Conservation (phyloP, 1,140 invertebrate species). For the Caerostris darwini region DNA sequence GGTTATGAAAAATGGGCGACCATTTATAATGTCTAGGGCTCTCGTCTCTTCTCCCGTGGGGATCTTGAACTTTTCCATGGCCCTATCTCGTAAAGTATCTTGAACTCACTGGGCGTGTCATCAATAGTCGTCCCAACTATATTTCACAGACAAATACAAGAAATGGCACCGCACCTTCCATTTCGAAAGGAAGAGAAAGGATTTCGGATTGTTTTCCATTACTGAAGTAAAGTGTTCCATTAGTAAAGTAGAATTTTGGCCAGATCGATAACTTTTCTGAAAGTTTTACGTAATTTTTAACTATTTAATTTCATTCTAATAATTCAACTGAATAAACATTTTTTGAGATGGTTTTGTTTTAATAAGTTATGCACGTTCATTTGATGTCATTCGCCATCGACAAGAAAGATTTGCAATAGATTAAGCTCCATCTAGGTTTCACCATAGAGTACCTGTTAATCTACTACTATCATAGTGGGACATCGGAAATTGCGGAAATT, state of each 20-base stretch:
- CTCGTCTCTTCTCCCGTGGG: background rate
- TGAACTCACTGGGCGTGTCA: background rate
- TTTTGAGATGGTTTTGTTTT: no score
- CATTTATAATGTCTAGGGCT: conserved; percentile 34
- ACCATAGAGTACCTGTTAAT: no score
- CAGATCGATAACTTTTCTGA: no score
- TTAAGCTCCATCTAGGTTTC: no score
- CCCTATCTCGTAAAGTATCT: background rate
- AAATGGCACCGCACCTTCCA: background rate
- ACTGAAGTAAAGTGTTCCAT: background rate
- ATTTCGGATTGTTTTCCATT: background rate
- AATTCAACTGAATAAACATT: no score
- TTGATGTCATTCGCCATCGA: no score
- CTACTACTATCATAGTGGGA: no score
- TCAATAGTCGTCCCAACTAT: conserved; percentile 6
- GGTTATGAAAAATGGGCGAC: conserved; percentile 25
- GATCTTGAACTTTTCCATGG: conserved; percentile 4
- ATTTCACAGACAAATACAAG: conserved; percentile 10
- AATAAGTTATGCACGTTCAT: no score
- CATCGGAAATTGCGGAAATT: no score
- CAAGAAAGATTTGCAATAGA: no score
- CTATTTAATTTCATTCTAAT: no score
- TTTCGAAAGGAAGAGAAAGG: background rate
- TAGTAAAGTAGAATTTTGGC: background rate
- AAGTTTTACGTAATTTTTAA: no score